phyloP scores from a whole-genome alignment of 1,140 invertebrate species.

The Galendromus occidentalis region DNA sequence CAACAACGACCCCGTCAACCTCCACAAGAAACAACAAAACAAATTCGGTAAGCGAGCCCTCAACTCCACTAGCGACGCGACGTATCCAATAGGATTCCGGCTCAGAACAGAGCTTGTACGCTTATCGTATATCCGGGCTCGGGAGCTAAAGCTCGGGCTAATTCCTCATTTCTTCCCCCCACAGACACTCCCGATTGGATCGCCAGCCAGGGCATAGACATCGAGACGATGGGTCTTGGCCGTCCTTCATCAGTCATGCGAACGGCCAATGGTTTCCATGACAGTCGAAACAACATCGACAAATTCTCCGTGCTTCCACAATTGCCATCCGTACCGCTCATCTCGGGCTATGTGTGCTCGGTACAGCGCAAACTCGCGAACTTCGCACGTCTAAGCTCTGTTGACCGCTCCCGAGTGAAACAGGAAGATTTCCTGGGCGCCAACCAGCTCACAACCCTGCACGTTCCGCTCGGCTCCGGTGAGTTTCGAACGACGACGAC shows the following conservation, averaged over 20 bases:
- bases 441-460: constrained; percentile 19
- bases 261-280: constrained; percentile 2
- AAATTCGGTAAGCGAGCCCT: constrained; percentile 18
- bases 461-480: constrained; percentile 19
- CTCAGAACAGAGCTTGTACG: too few species aligned
- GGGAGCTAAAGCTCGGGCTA: too few species aligned
- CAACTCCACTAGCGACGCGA: not conserved
- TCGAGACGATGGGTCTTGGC: constrained; percentile 18
- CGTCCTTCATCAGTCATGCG: not conserved
- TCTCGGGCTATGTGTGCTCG: constrained; percentile 18
- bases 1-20: constrained; percentile 78
- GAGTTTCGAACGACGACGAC: not conserved
- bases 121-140: too few species aligned
- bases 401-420: constrained; percentile 19
- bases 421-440: constrained; percentile 18
- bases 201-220: constrained; percentile 19
- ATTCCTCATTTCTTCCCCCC: not conserved
- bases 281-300: not conserved
- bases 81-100: too few species aligned
- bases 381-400: constrained; percentile 17
- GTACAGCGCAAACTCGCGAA: constrained; percentile 18
- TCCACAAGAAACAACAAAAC: constrained; percentile 25
- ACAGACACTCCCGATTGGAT: constrained; percentile 20
- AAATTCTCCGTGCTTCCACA: constrained; percentile 15
- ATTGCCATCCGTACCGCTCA: constrained; percentile 18